Percentiles rank a stretch among this genome's conserved stretches.
These are phyloP conservation scores for Melieria picta DNA, from an alignment of 2,888 invertebrate genomes.

Conservation along the genomic window DNA sequence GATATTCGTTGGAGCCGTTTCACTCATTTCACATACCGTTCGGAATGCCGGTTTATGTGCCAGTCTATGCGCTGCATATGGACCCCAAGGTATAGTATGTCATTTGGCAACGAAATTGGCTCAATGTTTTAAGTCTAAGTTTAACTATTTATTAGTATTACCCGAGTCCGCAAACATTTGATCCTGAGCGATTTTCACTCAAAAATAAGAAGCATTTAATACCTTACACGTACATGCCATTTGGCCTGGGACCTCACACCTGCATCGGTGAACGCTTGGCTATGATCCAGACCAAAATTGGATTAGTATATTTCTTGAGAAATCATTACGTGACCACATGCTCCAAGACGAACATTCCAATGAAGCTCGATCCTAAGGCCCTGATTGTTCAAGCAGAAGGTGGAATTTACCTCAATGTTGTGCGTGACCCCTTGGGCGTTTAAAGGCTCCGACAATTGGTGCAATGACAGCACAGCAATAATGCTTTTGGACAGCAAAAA, in stretches of 20 bases:
- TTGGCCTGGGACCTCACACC: constrained; percentile 63
- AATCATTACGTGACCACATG: constrained; percentile 60
- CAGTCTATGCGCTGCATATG: constrained; percentile 60
- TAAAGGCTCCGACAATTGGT: no score
- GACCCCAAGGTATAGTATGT: constrained; percentile 56
- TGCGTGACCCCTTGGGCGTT: constrained; percentile 54
- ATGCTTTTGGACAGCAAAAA: no score
- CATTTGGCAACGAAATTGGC: neutral
- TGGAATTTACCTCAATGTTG: constrained; percentile 59
- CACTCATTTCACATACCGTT: constrained; percentile 53
- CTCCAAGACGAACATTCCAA: constrained; percentile 51
- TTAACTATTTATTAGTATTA: constrained; percentile 51
- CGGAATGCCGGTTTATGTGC: constrained; percentile 62
- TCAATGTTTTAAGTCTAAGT: neutral
- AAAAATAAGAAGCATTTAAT: constrained; percentile 57
- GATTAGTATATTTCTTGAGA: constrained; percentile 59
- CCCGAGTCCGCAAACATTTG: constrained; percentile 59
- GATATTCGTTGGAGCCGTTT: constrained; percentile 55
- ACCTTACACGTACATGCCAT: constrained; percentile 64
- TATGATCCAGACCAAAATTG: constrained; percentile 62
- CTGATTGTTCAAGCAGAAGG: constrained; percentile 60
- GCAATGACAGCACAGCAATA: no score
- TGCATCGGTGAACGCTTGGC: constrained; percentile 66
- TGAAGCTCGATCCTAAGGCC: constrained; percentile 60
- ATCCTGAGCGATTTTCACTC: constrained; percentile 64